Base-by-base conservation (phyloP, 2,113 vertebrate genomes). In the Indicator indicator region DNA sequence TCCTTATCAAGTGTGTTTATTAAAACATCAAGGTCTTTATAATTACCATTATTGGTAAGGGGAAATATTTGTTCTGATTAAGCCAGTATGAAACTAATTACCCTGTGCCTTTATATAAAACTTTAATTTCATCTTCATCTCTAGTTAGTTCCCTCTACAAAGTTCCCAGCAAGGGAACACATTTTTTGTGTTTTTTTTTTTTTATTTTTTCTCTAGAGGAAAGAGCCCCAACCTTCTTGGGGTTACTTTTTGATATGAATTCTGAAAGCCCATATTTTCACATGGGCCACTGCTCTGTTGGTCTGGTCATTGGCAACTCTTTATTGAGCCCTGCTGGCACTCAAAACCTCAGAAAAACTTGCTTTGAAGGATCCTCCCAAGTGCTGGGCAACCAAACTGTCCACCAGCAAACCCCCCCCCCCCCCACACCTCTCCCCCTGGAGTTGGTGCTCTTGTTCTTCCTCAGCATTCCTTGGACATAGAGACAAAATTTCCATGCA, bases 31-130 rank as follows among this genome's bases (percentile, higher is more conserved):
- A 81, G 20, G 68, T 44, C 36, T 85, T 69, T 64, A 26, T 65
- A 70, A 88, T 82, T 26, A 74, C 5, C 26, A 38, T 64, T 71
- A 69, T 59, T 79, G 75, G 58, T 82, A 92, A 90, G 27, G 36
- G 55, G n/a, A 94, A 79, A 11, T 32, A 58, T 88, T 76, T 90
- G 28, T 80, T 58, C 30, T 75, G 78, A 78, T 80, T 93, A 79
- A 79, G 32, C 12, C 20, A 40, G 40, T 83, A 59, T 68, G 79
- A 82, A 93, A 79, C 33, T 70, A 77, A 88, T 92, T 87, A 91
- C 62, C 72, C 63, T 26, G 21, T 21, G 82, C 42, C 42, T 54
- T 93, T 82, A 32, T 9, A 36, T 59, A 65, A 85, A 63, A 75
- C 46, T 73, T 68, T 79, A 58, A 62, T 60, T 95, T 75, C 24